A percentile compares a stretch with the other conserved stretches of the same genome.
phyloP scores from a whole-genome alignment of 1,140 invertebrate genomes.

The Lordiphosa stackelbergi region DNA sequence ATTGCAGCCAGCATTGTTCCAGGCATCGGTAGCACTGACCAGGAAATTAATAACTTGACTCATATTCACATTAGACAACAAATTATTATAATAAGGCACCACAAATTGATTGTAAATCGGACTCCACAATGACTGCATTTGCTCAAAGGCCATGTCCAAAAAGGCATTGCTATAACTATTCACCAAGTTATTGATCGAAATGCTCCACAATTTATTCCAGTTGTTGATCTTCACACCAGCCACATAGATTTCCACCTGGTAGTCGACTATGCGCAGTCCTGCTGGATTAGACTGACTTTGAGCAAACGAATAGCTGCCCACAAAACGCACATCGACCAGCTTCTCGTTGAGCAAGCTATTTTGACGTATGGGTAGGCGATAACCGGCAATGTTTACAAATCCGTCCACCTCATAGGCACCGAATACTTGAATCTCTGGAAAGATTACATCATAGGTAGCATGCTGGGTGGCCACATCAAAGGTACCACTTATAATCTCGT shows the following conservation, averaged over 20 bases:
- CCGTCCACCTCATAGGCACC: constrained; percentile 41
- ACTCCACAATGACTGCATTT: constrained; percentile 33
- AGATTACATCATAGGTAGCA: constrained; percentile 43
- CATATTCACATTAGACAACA: constrained; percentile 33
- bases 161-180: constrained; percentile 22
- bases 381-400: constrained; percentile 29
- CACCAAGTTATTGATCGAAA: constrained; percentile 47
- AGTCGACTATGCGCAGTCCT: constrained; percentile 39
- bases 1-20: constrained; percentile 13
- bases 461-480: constrained; percentile 27
- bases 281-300: constrained; percentile 23
- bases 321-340: constrained; percentile 47
- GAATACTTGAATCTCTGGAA: constrained; percentile 44
- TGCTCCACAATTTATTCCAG: constrained; percentile 55
- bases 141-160: constrained; percentile 10
- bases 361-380: constrained; percentile 26
- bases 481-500: no score
- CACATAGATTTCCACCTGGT: constrained; percentile 42
- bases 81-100: constrained; percentile 30
- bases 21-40: constrained; percentile 4
- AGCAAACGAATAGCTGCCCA: constrained; percentile 42
- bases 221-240: no score
- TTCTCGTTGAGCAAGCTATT: constrained; percentile 44
- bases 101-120: constrained; percentile 24
- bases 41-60: constrained; percentile 30